Conservation (phyloP, 1,140 invertebrate species). For the Gryllus bimaculatus region DNA sequence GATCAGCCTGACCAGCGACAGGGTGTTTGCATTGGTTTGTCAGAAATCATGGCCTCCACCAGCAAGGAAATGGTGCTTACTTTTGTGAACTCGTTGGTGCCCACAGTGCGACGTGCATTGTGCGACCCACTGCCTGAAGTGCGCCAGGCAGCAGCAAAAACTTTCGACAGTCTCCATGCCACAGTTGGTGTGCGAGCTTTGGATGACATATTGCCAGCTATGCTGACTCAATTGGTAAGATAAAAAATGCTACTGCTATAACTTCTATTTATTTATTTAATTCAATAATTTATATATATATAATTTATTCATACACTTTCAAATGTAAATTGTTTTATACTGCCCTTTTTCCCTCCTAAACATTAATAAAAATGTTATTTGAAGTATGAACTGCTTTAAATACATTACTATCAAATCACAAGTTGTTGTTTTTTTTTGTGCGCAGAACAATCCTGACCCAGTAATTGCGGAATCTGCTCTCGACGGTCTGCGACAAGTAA, state of each 20-base stretch:
- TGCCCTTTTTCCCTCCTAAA: no score
- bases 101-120: slow-evolving; percentile 86
- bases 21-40: slow-evolving; percentile 95
- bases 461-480: slow-evolving; percentile 73
- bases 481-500: slow-evolving; percentile 91
- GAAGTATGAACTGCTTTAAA: no score
- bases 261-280: no score
- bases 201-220: slow-evolving; percentile 92
- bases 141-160: slow-evolving; percentile 85
- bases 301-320: no score
- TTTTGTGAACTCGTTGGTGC: slow-evolving; percentile 92
- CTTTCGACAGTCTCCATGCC: slow-evolving; percentile 90
- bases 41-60: slow-evolving; percentile 96
- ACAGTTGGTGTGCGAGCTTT: slow-evolving; percentile 89
- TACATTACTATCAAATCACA: neutral
- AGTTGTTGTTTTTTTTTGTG: slow-evolving; percentile 22
- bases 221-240: slow-evolving; percentile 68
- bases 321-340: no score
- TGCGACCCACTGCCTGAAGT: slow-evolving; percentile 91
- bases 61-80: slow-evolving; percentile 89
- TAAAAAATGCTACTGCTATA: neutral
- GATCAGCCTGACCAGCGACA: slow-evolving; percentile 86
- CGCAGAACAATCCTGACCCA: slow-evolving; percentile 60
- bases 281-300: no score
- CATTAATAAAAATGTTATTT: no score